A percentile compares a stretch with the other conserved stretches of the same genome.
phyloP scores from a whole-genome alignment of 2,888 invertebrate species.

The Netelia fuscicornis region DNA sequence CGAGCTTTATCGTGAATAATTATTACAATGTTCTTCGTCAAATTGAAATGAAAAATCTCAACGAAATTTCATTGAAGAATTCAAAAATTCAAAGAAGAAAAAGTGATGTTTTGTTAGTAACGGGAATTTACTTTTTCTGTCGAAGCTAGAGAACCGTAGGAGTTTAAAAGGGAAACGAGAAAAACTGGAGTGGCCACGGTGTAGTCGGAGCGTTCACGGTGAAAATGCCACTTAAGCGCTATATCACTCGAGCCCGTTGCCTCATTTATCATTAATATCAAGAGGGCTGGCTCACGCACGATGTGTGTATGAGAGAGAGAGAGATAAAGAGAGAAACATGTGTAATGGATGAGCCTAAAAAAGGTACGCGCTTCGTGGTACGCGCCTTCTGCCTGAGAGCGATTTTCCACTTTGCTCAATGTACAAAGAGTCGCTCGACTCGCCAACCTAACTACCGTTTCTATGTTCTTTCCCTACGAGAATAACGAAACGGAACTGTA shows the following conservation, averaged over 20 bases:
- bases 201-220: slow-evolving; percentile 7
- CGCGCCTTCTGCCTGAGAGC: slow-evolving; percentile 49
- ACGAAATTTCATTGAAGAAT: not conserved
- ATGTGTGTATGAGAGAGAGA: not conserved
- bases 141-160: not conserved
- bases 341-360: slow-evolving; percentile 45
- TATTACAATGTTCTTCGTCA: too few relatives aligned
- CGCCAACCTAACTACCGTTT: slow-evolving; percentile 6
- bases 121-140: not conserved
- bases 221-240: slow-evolving; percentile 42
- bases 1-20: not conserved
- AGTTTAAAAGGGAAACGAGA: slow-evolving; percentile 10
- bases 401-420: slow-evolving; percentile 65
- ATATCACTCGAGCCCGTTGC: slow-evolving; percentile 38
- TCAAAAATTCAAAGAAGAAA: not conserved
- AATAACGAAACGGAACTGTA: not conserved
- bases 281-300: slow-evolving; percentile 24
- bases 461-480: not conserved
- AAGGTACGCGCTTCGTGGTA: slow-evolving; percentile 1
- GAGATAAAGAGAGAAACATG: not conserved
- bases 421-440: slow-evolving; percentile 21
- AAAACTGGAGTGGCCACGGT: slow-evolving; percentile 15
- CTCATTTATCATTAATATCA: slow-evolving; percentile 57
- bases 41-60: too few relatives aligned
- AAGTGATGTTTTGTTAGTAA: not conserved